Conservation (phyloP, 2,797 vertebrate genomes). For the Gymnoscopelus microlampas region DNA sequence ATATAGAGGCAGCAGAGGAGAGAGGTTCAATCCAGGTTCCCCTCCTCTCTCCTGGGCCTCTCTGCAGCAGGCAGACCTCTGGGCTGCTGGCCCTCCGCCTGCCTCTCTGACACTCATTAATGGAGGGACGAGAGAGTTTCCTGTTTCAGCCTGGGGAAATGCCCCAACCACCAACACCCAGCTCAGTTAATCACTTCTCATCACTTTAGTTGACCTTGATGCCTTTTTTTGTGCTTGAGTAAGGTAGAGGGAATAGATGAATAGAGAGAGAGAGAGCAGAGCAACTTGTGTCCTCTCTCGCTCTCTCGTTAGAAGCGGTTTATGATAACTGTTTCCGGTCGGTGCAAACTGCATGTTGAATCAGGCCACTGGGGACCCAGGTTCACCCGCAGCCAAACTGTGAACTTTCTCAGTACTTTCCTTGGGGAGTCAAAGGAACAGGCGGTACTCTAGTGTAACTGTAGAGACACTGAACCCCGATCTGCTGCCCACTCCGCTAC, state of each 20-base stretch:
- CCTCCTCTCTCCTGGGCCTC: conserved; percentile 49
- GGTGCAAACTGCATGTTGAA: not conserved
- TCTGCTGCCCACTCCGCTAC: no score
- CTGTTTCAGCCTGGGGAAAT: conserved; percentile 44
- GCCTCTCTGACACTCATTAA: conserved; percentile 68
- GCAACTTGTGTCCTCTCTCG: not conserved
- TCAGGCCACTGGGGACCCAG: not conserved
- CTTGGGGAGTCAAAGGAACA: no score
- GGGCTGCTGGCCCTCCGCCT: conserved; percentile 33
- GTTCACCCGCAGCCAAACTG: not conserved
- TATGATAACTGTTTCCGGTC: conserved; percentile 7
- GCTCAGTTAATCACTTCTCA: conserved; percentile 45
- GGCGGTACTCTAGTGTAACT: no score
- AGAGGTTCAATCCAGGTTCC: conserved; percentile 39
- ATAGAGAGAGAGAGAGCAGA: not conserved
- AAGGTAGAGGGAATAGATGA: not conserved
- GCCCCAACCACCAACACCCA: conserved; percentile 30
- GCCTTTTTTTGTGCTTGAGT: conserved; percentile 11
- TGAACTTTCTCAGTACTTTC: not conserved
- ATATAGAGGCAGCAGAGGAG: conserved; percentile 18
- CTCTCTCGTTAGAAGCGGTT: not conserved
- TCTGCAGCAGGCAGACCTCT: conserved; percentile 24
- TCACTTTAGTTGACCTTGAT: conserved; percentile 44
- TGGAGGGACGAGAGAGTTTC: conserved; percentile 52
- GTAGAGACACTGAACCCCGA: no score